Conservation (phyloP, 2,797 vertebrate species). For the Microctenopoma stevenorrisi region DNA sequence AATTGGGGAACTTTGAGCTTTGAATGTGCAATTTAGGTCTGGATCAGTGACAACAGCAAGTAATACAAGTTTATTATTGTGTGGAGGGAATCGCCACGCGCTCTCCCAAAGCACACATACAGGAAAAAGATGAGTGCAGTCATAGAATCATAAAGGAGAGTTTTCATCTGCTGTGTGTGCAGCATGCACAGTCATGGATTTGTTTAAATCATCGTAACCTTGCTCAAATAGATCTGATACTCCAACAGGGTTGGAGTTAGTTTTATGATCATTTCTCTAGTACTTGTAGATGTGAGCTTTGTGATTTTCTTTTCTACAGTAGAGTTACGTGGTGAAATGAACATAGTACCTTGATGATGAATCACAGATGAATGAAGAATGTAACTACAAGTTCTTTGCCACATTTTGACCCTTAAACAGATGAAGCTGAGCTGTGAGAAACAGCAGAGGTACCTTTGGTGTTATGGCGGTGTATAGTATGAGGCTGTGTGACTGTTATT, state of each 20-base stretch:
- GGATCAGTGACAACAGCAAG: not conserved
- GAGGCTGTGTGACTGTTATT: conserved; percentile 23
- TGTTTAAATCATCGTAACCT: conserved; percentile 64
- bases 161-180: conserved; percentile 64
- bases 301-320: conserved; percentile 2
- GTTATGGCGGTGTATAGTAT: conserved; percentile 1
- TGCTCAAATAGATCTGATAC: conserved; percentile 51
- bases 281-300: not conserved
- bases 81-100: conserved; percentile 18
- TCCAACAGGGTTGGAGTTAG: conserved; percentile 55
- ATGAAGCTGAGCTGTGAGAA: not conserved
- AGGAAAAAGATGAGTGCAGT: conserved; percentile 25
- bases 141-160: conserved; percentile 31
- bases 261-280: conserved; percentile 20
- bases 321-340: not conserved
- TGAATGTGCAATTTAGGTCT: conserved; percentile 44
- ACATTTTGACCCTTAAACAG: too few species aligned
- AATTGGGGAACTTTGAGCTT: conserved; percentile 53
- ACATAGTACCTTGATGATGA: not conserved
- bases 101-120: conserved; percentile 10
- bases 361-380: not conserved
- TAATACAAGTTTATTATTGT: conserved; percentile 23
- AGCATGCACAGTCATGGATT: conserved; percentile 75
- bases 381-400: not conserved
- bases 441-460: not conserved